phyloP scores from a whole-genome alignment of 37 sponge, comb jelly and placozoan genomes.

The Beroe forskalii region DNA sequence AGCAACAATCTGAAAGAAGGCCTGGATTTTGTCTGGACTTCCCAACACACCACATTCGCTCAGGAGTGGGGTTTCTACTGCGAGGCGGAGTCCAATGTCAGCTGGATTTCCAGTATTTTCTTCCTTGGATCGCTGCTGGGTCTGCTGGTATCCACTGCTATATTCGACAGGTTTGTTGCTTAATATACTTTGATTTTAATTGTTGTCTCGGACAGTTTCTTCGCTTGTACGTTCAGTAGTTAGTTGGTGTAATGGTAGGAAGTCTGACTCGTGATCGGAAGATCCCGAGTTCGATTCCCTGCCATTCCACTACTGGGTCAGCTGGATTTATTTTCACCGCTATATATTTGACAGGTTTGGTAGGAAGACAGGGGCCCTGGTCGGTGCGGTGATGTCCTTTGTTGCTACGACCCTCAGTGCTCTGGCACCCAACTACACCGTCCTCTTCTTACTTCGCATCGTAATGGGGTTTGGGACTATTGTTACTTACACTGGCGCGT shows the following conservation, averaged over 20 bases:
- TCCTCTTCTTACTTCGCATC: neutral
- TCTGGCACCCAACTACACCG: slow-evolving; percentile 4
- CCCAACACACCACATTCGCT: neutral
- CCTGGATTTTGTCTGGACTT: slow-evolving; percentile 13
- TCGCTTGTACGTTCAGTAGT: no score
- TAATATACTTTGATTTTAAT: no score
- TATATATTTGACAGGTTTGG: slow-evolving; percentile 36
- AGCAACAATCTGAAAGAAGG: neutral
- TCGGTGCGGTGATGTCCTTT: neutral
- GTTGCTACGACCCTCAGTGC: neutral
- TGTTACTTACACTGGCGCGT: neutral
- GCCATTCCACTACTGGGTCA: no score
- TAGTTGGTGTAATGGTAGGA: no score
- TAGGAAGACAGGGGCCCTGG: slow-evolving; percentile 10
- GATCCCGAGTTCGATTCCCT: no score
- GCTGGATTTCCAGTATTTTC: slow-evolving; percentile 12
- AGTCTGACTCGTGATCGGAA: no score
- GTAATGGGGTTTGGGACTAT: slow-evolving; percentile 11
- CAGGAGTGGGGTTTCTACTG: slow-evolving; percentile 21
- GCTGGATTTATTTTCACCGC: no score
- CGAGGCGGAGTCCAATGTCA: neutral
- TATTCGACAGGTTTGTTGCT: slow-evolving; percentile 36
- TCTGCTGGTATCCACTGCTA: slow-evolving; percentile 9
- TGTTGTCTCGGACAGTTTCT: no score
- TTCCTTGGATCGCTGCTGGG: slow-evolving; percentile 11